Base-by-base conservation (phyloP, 2,797 vertebrate genomes). In the Onychomys torridus region DNA sequence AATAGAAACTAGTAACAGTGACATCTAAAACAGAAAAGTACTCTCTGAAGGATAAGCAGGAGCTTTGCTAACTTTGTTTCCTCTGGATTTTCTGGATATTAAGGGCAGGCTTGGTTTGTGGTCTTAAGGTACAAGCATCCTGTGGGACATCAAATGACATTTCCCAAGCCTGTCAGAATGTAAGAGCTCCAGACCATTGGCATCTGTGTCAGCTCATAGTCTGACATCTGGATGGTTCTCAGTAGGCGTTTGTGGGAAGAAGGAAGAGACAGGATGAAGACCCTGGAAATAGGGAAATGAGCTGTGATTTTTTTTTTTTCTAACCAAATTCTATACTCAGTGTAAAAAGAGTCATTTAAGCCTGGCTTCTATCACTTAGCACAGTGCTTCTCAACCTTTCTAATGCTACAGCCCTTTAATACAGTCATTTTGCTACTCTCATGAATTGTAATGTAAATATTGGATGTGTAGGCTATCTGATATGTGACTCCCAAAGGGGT, bases 231-330 rank as follows among this genome's bases (percentile, higher is more conserved):
- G 23, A 82, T 57, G 34, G 32, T 86, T 94, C 59, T 79, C 21
- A 52, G 23, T 73, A 73, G 21, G n/a, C 32, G 23, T n/a, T 79
- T 96, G 13, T 81, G 92, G 52, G 46, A 92, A 92, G 77, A 88
- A 88, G 75, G 27, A 85, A 84, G 59, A 82, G 91, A 89, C 90
- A 61, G 19, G 90, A 93, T 91, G 46, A 96, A 81, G 32, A 83
- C 34, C 46, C 84, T 92, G 19, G 76, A 93, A 89, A 14, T 63
- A 57, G 40, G 76, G 14, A 84, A 63, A 25, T 32, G 63, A 96
- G 65, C 16, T 27, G 43, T 89, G 14, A 19, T 55, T 55, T 16
- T 93, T 27, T 78, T 78, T 46, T 55, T 55, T 55, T 93, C 32
- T 78, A 87, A 73, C 59, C n/a, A 86, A 46, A 79, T 90, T 89